Conservation (phyloP, 2,113 vertebrate genomes). For the Pseudorectes ferrugineus region DNA sequence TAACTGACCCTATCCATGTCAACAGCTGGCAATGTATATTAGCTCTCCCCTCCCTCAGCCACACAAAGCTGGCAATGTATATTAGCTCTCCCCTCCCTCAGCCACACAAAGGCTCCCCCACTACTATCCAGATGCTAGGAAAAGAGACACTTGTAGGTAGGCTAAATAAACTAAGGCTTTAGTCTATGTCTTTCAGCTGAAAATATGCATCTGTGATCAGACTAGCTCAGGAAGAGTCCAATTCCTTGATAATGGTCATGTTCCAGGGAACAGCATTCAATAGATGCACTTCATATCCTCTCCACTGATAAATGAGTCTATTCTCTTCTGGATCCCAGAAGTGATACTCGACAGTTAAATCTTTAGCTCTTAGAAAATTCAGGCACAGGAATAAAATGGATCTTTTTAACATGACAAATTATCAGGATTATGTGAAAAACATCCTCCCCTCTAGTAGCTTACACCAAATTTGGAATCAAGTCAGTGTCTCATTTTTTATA, state of each 20-base stretch:
- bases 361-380: background rate
- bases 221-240: background rate
- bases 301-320: background rate
- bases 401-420: background rate
- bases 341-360: background rate
- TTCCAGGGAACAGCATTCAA: background rate
- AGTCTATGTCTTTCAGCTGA: background rate
- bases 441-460: background rate
- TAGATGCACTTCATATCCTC: background rate
- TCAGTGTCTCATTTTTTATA: background rate
- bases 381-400: background rate
- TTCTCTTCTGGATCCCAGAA: background rate
- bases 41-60: background rate
- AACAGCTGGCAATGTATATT: background rate
- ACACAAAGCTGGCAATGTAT: rapidly evolving
- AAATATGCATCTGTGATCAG: background rate
- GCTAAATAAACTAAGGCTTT: background rate
- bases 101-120: background rate
- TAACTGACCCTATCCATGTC: background rate
- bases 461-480: background rate
- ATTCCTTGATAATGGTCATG: background rate
- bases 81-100: background rate
- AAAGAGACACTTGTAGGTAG: background rate
- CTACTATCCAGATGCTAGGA: background rate
- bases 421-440: background rate